Base-by-base conservation (phyloP, 1,140 invertebrate species). In the Apis mellifera region DNA sequence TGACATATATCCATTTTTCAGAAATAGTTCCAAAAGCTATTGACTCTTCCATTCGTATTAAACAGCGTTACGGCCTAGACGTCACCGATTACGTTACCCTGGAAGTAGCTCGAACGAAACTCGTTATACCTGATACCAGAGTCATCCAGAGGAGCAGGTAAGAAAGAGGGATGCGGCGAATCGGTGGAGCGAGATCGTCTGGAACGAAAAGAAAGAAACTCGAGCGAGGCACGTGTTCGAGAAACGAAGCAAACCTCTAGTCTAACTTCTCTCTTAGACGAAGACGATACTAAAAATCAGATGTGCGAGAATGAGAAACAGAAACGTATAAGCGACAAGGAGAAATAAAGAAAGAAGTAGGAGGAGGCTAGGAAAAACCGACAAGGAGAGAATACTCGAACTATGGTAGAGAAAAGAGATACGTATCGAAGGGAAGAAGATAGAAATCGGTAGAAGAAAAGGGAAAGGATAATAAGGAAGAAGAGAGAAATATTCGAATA, bases 121-220 rank as follows among this genome's bases (percentile, higher is more conserved):
- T 82, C 81, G 81, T 82, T 82, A 64, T 64, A 77, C 66, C 81
- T 78, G 81, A 65, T 82, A 82, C 50, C 81, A 64, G 57, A 50
- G 66, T 23, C 66, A 55, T 23, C 26, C 8, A n/a, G 57, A 55
- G 32, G 5, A 32, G 42, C 72, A 75, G 72, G 78, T 59, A 65
- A 73, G 70, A 65, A 65, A 73, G 70, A 65, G 60, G 52, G 52
- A 80, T 55, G 78, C 70, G 59, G 19, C 59, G 52, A 48, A 17
- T 7, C 78, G 60, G 68, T 65, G 50, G 59, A 55, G 21, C 70
- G 48, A 55, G 32, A 60, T 52, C 69, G 23, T 21, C 50, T 64
- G 48, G 50, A 65, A 65, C 54, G 60, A 23, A 50, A 23, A 68
- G 21, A 76, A 73, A 57, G 55, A 50, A 76, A 76, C 69, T 55